These are phyloP conservation scores for Apostichopus leukothele DNA, from an alignment of 53 echinoderm and acorn worm genomes.

Conservation along the genomic window DNA sequence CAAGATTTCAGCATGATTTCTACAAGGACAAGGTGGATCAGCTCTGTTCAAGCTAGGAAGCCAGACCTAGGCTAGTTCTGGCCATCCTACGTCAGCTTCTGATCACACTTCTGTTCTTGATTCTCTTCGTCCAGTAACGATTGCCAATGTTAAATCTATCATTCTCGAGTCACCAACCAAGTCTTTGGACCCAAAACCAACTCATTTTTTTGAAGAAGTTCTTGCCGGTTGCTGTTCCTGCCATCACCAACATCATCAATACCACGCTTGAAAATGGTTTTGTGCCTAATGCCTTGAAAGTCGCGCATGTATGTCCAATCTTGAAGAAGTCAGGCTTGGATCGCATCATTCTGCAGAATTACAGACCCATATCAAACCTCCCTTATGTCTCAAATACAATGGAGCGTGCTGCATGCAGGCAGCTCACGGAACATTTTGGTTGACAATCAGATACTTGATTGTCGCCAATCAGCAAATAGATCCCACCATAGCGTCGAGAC, in stretches of 20 bases:
- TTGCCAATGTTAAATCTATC: too few species aligned
- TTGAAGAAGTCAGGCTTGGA: not conserved
- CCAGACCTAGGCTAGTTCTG: too few species aligned
- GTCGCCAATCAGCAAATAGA: not conserved
- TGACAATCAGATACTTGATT: not conserved
- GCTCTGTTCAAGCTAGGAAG: too few species aligned
- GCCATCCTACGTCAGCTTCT: too few species aligned
- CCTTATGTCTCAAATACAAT: not conserved
- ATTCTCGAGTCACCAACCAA: not conserved
- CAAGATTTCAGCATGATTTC: too few species aligned
- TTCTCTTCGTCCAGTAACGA: too few species aligned
- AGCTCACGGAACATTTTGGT: not conserved
- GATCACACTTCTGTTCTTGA: too few species aligned
- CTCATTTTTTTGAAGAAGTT: not conserved
- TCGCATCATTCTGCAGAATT: not conserved
- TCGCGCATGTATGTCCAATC: not conserved
- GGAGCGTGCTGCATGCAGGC: not conserved
- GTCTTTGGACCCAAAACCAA: not conserved
- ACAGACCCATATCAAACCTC: conserved; percentile 2
- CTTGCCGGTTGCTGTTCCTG: not conserved
- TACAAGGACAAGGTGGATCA: too few species aligned
- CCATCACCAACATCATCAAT: not conserved
- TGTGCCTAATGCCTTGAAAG: not conserved
- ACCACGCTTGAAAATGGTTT: not conserved
- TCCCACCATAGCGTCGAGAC: conserved; percentile 9